Percentiles rank a stretch among this genome's conserved stretches.
Conservation (phyloP, 2,888 invertebrate genomes). For the Tenthredo livida region DNA sequence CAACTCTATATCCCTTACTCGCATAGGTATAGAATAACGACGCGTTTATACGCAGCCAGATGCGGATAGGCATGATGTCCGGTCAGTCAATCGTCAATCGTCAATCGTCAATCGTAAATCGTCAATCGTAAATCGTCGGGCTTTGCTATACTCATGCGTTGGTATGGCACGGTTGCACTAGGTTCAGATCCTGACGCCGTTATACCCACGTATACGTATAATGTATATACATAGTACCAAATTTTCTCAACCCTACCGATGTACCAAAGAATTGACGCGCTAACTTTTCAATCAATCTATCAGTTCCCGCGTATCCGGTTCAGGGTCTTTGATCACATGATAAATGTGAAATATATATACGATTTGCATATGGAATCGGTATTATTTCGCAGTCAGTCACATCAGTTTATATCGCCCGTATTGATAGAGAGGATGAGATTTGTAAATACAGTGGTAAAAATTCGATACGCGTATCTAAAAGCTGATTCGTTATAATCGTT, state of each 20-base stretch:
- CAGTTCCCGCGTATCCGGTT: background rate
- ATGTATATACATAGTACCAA: background rate
- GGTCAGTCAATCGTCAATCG: slow-evolving; percentile 25
- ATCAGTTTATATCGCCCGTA: background rate
- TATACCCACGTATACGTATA: background rate
- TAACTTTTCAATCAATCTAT: slow-evolving; percentile 35
- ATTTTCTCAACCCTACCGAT: background rate
- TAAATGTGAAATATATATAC: background rate
- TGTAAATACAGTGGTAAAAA: background rate
- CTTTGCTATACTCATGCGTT: background rate
- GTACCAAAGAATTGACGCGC: background rate
- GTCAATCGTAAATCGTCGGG: slow-evolving; percentile 20
- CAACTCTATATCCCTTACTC: background rate
- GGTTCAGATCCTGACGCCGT: background rate
- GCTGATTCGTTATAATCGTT: background rate
- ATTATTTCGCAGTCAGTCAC: background rate
- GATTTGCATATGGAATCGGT: background rate
- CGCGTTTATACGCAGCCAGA: slow-evolving; percentile 5
- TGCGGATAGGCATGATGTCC: slow-evolving; percentile 8
- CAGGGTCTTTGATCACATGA: background rate
- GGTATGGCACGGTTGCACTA: background rate
- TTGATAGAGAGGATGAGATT: background rate
- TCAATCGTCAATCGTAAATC: slow-evolving; percentile 15
- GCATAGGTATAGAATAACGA: slow-evolving; percentile 18
- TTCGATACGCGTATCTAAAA: background rate